A percentile compares a stretch with the other conserved stretches of the same genome.
Evolutionary conservation across 2,888 invertebrate genomes (phyloP).

Genomic region (Lithosia quadra): DNA sequence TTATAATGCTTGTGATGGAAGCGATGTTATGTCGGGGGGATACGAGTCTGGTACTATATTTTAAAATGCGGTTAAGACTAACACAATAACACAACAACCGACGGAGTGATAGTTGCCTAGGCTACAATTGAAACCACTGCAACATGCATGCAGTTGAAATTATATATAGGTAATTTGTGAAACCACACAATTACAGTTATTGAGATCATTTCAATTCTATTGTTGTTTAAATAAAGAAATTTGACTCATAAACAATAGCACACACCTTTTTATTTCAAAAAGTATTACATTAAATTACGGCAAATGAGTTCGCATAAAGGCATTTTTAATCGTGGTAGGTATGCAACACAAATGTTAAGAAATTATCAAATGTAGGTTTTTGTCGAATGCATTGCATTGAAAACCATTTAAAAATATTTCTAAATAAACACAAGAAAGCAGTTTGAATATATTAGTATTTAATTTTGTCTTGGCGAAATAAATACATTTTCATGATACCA

Average conservation of each 20-base stretch:
- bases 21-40: too few species aligned
- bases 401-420: neutral
- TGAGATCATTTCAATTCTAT: neutral
- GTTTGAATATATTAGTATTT: slow-evolving; percentile 66
- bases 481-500: slow-evolving; percentile 67
- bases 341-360: neutral
- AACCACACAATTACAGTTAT: neutral
- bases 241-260: too few species aligned
- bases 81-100: neutral
- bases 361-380: too few species aligned
- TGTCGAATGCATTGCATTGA: too few species aligned
- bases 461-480: slow-evolving; percentile 69
- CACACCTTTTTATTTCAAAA: too few species aligned
- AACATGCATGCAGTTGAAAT: neutral
- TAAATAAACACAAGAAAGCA: slow-evolving; percentile 22
- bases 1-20: neutral
- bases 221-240: neutral
- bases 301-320: neutral
- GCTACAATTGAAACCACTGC: neutral
- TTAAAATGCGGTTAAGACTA: neutral
- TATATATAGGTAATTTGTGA: slow-evolving; percentile 1
- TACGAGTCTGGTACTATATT: too few species aligned
- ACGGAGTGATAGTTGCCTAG: neutral
- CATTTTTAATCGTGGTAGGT: neutral
- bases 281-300: too few species aligned